Base-by-base conservation (phyloP, 2,888 invertebrate genomes). In the Ceramica pisi region DNA sequence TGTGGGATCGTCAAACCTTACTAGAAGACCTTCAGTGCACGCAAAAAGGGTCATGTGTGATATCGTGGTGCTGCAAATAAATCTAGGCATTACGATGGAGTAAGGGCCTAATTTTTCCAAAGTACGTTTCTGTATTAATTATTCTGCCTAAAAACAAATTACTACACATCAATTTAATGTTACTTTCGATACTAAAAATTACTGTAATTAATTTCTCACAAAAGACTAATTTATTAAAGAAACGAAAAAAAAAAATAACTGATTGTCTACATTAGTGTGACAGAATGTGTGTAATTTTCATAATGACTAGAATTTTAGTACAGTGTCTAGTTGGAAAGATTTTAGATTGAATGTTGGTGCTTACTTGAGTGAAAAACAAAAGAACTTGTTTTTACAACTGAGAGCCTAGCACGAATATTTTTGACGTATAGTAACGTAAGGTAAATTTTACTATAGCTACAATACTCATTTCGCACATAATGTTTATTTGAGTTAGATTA, bases 261-360 rank as follows among this genome's bases (percentile, higher is more conserved):
- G 38, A 81, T 71, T 46, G n/a, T n/a, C 53, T n/a, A 21, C 64
- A 78, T 78, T 78, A 77, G 10, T 16, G 21, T 48, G 51, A 68
- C 8, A 12, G 48, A 71, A 50, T 59, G 61, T 55, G 26, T 62
- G 62, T 59, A 26, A 67, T 82, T 79, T 61, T 63, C 41, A 48
- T 44, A 57, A 71, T 67, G 65, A 41, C 55, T 73, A 3, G 10
- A 12, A 56, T 50, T 51, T 51, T 7, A 7, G 31, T 60, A 48
- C 23, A 57, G 41, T 57, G 12, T 48, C 23, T 48, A 21, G 57
- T n/a, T 44, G 26, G 35, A 78, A 53, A 61, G 31, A 56, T 21
- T 60, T 56, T 9, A 21, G 16, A 1, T 59, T 38, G 12, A 23
- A 76, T 59, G 3, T 35, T 31, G 16, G 26, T 19, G 7, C 19